Base-by-base conservation (phyloP, 2,113 vertebrate species). In the Pipra filicauda region DNA sequence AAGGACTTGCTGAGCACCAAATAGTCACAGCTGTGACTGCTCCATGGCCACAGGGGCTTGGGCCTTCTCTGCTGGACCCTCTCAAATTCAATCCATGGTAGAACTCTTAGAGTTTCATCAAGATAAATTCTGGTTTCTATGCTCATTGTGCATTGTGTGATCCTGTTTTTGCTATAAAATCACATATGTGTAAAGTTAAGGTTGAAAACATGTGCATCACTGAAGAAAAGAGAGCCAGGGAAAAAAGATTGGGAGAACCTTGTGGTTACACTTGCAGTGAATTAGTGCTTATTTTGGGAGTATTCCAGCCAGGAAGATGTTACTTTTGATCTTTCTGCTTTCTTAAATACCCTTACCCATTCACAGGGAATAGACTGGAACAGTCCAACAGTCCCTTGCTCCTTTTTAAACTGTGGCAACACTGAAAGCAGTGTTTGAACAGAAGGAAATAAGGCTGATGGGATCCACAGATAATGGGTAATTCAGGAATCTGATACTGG, bases 241-340 rank as follows among this genome's bases (percentile, higher is more conserved):
- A 49, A 44, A 18, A 39, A 49, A 62, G 55, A 11, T 11, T 24
- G 69, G 74, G 76, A 85, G 82, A 82, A 59, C 39, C 41, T 16
- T 6, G 21, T 70, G 61, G 72, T 93, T 88, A 62, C 26, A 21
- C 21, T 74, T 88, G 35, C 35, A 84, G 20, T 71, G 76, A 55
- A 43, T 67, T 65, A 30, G n/a, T 96, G 96, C 75, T 88, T 88
- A 2, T 88, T 92, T 84, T 92, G 93, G 79, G 46, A 93, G 44
- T 20, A 69, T 78, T 94, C 83, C 92, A 91, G 52, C 37, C 31
- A 92, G 85, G 62, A 94, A 86, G 80, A 71, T 0, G 2, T 64
- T 93, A 21, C 30, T 95, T 89, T 77, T 86, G 35, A 52, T 71
- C 52, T 58, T 35, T 46, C 18, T 70, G 13, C 17, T 11, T 28